Conservation (phyloP, 1,140 invertebrate genomes). For the Solen grandis region DNA sequence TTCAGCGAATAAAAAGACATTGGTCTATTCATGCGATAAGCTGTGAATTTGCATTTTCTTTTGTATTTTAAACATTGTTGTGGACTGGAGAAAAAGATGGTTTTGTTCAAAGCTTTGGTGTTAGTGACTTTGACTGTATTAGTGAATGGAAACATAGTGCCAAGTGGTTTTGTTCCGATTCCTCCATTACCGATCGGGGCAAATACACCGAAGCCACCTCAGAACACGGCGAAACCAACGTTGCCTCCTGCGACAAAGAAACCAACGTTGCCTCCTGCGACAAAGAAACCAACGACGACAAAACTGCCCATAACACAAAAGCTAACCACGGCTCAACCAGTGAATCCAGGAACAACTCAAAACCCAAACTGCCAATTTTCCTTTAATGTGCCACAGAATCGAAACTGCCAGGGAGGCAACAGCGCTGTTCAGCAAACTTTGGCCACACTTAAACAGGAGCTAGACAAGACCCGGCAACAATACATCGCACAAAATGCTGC, state of each 20-base stretch:
- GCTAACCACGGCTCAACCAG: background rate
- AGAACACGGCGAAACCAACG: background rate
- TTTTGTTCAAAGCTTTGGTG: too few relatives aligned
- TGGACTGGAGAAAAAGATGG: too few relatives aligned
- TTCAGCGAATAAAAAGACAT: too few relatives aligned
- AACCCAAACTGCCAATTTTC: slow-evolving; percentile 11
- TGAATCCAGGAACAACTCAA: background rate
- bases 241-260: background rate
- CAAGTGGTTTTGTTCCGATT: slow-evolving; percentile 39
- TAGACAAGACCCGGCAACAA: slow-evolving; percentile 25
- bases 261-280: background rate
- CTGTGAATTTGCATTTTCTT: too few relatives aligned
- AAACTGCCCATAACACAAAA: background rate
- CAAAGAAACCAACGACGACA: slow-evolving; percentile 6
- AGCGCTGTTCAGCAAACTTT: slow-evolving; percentile 31
- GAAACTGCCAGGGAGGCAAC: slow-evolving; percentile 42
- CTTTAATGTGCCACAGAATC: slow-evolving; percentile 19
- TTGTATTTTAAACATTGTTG: too few relatives aligned
- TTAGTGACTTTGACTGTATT: too few relatives aligned
- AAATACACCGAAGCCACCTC: background rate
- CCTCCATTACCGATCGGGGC: slow-evolving; percentile 25
- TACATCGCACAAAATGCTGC: slow-evolving; percentile 27
- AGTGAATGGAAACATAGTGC: slow-evolving; percentile 8
- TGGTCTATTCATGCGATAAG: too few relatives aligned
- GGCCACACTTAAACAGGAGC: slow-evolving; percentile 32